Conservation (phyloP, 2,797 vertebrate species). For the Acanthurus tractus region DNA sequence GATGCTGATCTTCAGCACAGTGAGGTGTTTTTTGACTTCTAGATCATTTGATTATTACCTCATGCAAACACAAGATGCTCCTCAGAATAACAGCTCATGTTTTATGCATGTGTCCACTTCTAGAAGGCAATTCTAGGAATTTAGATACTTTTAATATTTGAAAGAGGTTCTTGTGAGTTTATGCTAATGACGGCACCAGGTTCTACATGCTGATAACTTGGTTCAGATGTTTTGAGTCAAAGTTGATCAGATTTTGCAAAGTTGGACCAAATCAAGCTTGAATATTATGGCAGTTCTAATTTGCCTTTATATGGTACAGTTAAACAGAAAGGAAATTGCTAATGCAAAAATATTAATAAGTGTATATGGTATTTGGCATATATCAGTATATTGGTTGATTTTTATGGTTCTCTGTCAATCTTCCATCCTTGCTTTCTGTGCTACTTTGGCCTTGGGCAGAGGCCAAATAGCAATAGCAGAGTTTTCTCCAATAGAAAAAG, state of each 20-base stretch:
- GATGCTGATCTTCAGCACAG: neutral
- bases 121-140: too few species aligned
- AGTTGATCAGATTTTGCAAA: neutral
- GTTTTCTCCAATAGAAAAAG: neutral
- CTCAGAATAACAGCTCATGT: neutral
- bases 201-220: neutral
- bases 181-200: neutral
- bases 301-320: neutral
- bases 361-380: neutral
- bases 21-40: neutral
- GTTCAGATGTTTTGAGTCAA: constrained; percentile 2
- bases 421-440: neutral
- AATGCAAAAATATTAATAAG: neutral
- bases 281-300: constrained; percentile 4
- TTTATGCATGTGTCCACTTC: neutral
- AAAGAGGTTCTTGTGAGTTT: neutral
- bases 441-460: neutral
- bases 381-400: neutral
- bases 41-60: constrained; percentile 10
- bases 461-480: neutral
- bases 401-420: neutral
- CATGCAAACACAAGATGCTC: neutral
- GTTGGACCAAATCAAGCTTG: neutral
- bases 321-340: neutral
- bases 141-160: too few species aligned